phyloP scores from a whole-genome alignment of 2,113 vertebrate genomes.

The Cheirogaleus medius region DNA sequence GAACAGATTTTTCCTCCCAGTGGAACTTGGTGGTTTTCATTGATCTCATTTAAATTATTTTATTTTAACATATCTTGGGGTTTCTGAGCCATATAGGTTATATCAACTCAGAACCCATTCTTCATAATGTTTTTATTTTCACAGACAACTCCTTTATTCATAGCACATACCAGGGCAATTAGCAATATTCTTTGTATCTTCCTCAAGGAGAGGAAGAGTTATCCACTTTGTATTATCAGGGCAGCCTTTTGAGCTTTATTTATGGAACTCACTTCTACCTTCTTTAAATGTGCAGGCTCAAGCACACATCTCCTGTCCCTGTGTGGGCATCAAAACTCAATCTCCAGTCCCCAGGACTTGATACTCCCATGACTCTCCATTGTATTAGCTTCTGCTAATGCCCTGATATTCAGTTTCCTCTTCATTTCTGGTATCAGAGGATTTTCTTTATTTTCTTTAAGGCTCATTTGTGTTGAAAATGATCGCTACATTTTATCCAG shows the following conservation, averaged over 20 bases:
- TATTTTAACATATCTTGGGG: not conserved
- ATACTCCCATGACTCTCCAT: not conserved
- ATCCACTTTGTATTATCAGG: not conserved
- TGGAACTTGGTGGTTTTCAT: not conserved
- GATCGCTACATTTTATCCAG: constrained; percentile 6
- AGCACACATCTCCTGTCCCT: not conserved
- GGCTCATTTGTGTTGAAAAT: constrained; percentile 22
- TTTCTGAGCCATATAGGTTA: not conserved
- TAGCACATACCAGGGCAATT: not conserved
- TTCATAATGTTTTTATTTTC: not conserved
- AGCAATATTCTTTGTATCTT: constrained; percentile 3
- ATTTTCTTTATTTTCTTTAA: constrained; percentile 44
- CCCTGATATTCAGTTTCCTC: not conserved
- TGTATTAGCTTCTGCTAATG: not conserved
- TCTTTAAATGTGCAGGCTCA: not conserved
- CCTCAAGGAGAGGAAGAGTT: not conserved
- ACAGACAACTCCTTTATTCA: constrained; percentile 16
- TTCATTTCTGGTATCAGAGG: not conserved
- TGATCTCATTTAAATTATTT: not conserved
- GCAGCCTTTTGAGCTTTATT: not conserved
- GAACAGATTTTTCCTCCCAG: not conserved
- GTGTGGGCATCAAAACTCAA: not conserved
- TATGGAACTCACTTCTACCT: not conserved
- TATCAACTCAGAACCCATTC: not conserved
- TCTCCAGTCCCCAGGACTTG: not conserved